Base-by-base conservation (phyloP, 2,888 invertebrate genomes). In the Busseola fusca region DNA sequence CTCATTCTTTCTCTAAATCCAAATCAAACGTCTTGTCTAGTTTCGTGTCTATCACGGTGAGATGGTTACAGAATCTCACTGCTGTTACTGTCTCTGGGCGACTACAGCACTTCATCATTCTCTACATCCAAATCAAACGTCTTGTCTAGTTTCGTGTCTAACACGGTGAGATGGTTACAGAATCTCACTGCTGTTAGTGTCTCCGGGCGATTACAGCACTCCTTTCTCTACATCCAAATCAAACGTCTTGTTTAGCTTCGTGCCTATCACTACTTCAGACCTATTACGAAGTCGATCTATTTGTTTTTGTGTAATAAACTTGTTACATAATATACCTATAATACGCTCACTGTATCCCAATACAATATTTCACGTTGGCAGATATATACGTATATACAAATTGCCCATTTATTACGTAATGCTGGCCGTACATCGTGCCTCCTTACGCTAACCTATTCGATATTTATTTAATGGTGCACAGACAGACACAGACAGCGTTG, bases 381-480 rank as follows among this genome's bases (percentile, higher is more conserved):
- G 81, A 87, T 86, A 88, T 88, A 88, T 86, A 88, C 88, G 87
- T 89, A 89, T 82, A 80, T 76, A 83, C 83, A 89, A 91, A 90
- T 90, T 89, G 90, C 87, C 91, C 88, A 90, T 91, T 90, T 88
- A 84, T 86, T 86, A 77, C 78, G 86, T 85, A 83, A 87, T 81
- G 80, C 82, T 74, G 79, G 79, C 84, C 80, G 86, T 90, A 87
- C 74, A 90, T 90, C 88, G 64, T 18, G 72, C 72, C 82, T 73
- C 63, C 79, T 78, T 48, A 75, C 74, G 78, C 69, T 84, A 87
- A 87, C 84, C 87, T 83, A 84, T 81, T 81, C 84, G 84, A 84
- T 89, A 90, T 89, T 88, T 88, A 88, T 90, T 86, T 89, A 89
- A 88, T 88, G 89, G 85, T 48, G 63, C 65, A 80, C 79, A 78